These are phyloP conservation scores for Thalassoma bifasciatum DNA, from an alignment of 2,113 vertebrate species.

Conservation along the genomic window DNA sequence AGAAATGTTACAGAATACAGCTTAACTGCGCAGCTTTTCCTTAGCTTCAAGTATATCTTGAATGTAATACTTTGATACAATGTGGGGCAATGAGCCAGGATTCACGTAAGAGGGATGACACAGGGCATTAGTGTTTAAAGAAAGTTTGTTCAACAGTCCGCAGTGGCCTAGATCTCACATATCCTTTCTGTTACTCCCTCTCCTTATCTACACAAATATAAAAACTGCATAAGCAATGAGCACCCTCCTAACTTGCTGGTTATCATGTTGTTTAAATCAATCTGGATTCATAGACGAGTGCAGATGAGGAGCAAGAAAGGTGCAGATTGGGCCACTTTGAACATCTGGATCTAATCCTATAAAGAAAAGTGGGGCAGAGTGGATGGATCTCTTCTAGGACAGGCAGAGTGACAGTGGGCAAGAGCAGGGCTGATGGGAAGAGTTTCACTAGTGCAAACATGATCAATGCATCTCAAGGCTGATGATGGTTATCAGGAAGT, in stretches of 20 bases:
- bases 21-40: constrained; percentile 40
- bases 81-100: constrained; percentile 77
- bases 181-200: constrained; percentile 67
- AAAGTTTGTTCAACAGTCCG: constrained; percentile 66
- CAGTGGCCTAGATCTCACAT: constrained; percentile 65
- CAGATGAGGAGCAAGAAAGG: constrained; percentile 78
- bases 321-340: constrained; percentile 74
- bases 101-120: constrained; percentile 72
- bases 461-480: constrained; percentile 51
- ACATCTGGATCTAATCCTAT: constrained; percentile 66
- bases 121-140: constrained; percentile 62
- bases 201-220: constrained; percentile 73
- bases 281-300: constrained; percentile 56
- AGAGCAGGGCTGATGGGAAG: constrained; percentile 67
- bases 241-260: constrained; percentile 17
- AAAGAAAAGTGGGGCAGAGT: constrained; percentile 73
- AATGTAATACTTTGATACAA: constrained; percentile 68
- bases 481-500: constrained; percentile 3
- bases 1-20: constrained; percentile 47
- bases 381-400: constrained; percentile 79
- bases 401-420: constrained; percentile 72
- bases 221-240: constrained; percentile 17
- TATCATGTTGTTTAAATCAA: constrained; percentile 32
- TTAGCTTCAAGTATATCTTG: constrained; percentile 51
- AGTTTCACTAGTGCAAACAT: constrained; percentile 55